These are phyloP conservation scores for Gymnopithys bicolor DNA, from an alignment of 2,797 vertebrate species.

Conservation along the genomic window DNA sequence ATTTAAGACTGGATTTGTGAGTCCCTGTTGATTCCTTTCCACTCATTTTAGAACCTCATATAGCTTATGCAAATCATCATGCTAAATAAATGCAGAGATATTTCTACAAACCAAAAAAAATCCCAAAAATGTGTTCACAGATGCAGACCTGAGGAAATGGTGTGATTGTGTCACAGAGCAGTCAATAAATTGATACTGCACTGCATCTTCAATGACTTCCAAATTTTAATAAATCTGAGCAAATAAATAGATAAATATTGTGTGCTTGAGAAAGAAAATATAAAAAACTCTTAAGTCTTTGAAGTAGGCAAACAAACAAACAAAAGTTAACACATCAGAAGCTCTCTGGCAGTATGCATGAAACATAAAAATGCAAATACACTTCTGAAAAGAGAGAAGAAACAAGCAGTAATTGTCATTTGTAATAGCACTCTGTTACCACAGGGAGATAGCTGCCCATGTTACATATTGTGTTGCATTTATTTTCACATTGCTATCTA, in stretches of 20 bases:
- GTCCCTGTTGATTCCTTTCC: neutral
- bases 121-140: neutral
- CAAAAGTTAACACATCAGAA: neutral
- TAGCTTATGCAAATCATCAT: neutral
- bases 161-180: neutral
- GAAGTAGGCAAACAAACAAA: neutral
- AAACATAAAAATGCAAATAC: neutral
- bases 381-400: neutral
- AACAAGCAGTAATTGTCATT: neutral
- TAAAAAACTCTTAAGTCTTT: neutral
- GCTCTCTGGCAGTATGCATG: neutral
- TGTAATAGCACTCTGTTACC: neutral
- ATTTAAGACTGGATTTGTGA: neutral
- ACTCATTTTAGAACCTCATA: neutral
- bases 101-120: neutral
- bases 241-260: neutral
- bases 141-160: neutral
- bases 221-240: neutral
- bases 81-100: neutral
- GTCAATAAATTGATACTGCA: neutral
- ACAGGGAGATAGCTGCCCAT: neutral
- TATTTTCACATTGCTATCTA: neutral
- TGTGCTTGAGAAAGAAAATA: neutral
- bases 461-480: neutral
- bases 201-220: neutral